phyloP scores from a whole-genome alignment of 2,113 vertebrate genomes.

The Gorsachius goisagi region DNA sequence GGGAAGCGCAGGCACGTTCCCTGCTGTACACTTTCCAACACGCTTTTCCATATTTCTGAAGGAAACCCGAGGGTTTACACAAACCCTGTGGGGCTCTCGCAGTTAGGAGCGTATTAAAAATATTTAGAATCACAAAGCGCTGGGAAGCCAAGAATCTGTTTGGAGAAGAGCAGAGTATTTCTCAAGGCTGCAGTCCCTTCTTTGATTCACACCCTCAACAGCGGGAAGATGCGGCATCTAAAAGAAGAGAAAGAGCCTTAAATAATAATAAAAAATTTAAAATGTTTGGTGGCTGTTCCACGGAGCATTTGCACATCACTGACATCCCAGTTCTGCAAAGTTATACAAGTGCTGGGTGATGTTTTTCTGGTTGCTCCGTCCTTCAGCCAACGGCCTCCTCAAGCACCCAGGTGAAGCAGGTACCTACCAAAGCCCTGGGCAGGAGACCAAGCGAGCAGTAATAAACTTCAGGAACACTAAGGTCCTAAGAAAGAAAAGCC shows the following conservation, averaged over 20 bases:
- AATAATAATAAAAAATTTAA: neutral
- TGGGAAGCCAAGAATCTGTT: neutral
- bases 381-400: neutral
- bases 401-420: neutral
- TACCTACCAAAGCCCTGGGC: fast-evolving
- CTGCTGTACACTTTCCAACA: neutral
- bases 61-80: neutral
- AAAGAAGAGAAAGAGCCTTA: neutral
- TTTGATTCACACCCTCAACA: neutral
- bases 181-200: neutral
- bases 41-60: neutral
- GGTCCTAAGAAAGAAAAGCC: neutral
- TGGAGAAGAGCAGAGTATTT: neutral
- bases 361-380: neutral
- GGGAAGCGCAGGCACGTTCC: neutral
- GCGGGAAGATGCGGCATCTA: neutral
- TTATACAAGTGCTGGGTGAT: neutral
- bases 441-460: neutral
- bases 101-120: neutral
- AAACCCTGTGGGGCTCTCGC: neutral
- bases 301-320: neutral
- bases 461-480: neutral
- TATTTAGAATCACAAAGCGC: neutral
- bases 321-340: neutral
- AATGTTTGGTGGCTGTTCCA: neutral